These are phyloP conservation scores for Caenorhabditis japonica DNA, from an alignment of 2,888 invertebrate species.

Conservation along the genomic window DNA sequence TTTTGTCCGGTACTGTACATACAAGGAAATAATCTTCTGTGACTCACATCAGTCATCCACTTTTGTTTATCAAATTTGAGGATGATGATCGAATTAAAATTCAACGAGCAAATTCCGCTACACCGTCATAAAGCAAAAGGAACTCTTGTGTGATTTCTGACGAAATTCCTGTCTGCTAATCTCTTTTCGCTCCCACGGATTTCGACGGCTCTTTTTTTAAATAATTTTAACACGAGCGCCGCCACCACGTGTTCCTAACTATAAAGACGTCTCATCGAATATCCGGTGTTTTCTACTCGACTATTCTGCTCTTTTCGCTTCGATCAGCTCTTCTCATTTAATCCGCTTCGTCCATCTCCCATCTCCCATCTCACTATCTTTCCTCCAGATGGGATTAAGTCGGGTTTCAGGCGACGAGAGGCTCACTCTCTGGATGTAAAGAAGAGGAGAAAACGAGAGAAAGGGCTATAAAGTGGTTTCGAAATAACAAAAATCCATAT, in stretches of 20 bases:
- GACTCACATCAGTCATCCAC: too few species aligned
- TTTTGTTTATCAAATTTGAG: too few species aligned
- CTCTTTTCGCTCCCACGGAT: slow-evolving; percentile 12
- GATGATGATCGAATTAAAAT: too few species aligned
- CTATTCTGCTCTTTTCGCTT: not conserved
- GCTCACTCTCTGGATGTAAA: not conserved
- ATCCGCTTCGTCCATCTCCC: slow-evolving; percentile 10
- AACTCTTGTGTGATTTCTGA: slow-evolving; percentile 5
- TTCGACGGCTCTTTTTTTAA: not conserved
- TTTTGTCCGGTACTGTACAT: too few species aligned
- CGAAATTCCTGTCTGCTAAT: not conserved
- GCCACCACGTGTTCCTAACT: slow-evolving; percentile 2
- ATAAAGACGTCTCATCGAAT: slow-evolving; percentile 11
- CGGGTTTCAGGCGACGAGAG: slow-evolving; percentile 11
- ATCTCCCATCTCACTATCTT: slow-evolving; percentile 3
- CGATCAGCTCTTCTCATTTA: slow-evolving; percentile 4
- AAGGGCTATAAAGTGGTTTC: not conserved
- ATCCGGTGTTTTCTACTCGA: slow-evolving; percentile 11
- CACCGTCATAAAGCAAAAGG: too few species aligned
- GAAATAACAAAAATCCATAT: slow-evolving; percentile 21
- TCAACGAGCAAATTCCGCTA: too few species aligned
- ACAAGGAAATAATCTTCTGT: too few species aligned
- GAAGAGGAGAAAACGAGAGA: not conserved
- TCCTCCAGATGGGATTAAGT: slow-evolving; percentile 15
- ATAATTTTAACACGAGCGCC: not conserved